Conservation (phyloP, 2,888 invertebrate species). For the Leuctra nigra region DNA sequence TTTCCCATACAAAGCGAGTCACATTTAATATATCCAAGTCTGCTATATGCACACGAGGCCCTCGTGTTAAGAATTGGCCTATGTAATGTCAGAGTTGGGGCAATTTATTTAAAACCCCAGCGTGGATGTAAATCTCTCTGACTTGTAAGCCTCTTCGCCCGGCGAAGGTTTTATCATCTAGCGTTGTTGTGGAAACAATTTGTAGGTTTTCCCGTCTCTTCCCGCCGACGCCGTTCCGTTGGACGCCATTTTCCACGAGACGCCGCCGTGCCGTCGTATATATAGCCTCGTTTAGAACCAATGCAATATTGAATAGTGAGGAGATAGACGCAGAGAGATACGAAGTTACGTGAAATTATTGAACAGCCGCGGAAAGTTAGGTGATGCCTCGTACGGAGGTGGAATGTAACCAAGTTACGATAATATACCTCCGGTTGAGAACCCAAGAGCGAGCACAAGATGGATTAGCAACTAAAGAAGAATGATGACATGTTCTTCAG, state of each 20-base stretch:
- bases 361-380: neutral
- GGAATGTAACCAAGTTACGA: conserved; percentile 8
- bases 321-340: conserved; percentile 3
- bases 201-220: neutral
- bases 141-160: neutral
- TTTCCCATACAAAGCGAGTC: neutral
- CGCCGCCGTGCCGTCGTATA: neutral
- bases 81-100: neutral
- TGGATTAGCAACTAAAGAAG: conserved; percentile 11
- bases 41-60: neutral
- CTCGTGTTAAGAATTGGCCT: neutral
- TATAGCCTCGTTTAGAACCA: conserved; percentile 15
- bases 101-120: conserved; percentile 13
- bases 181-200: neutral
- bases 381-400: neutral
- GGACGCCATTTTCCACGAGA: neutral
- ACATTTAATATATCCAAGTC: neutral
- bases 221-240: neutral
- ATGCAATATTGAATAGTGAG: conserved; percentile 21
- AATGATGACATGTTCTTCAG: conserved; percentile 12
- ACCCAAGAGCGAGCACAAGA: neutral
- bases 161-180: neutral
- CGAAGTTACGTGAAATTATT: conserved; percentile 3
- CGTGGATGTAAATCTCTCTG: conserved; percentile 6
- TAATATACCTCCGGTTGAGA: neutral